Conservation (phyloP, 2,797 vertebrate species). For the Eutrigla gurnardus region DNA sequence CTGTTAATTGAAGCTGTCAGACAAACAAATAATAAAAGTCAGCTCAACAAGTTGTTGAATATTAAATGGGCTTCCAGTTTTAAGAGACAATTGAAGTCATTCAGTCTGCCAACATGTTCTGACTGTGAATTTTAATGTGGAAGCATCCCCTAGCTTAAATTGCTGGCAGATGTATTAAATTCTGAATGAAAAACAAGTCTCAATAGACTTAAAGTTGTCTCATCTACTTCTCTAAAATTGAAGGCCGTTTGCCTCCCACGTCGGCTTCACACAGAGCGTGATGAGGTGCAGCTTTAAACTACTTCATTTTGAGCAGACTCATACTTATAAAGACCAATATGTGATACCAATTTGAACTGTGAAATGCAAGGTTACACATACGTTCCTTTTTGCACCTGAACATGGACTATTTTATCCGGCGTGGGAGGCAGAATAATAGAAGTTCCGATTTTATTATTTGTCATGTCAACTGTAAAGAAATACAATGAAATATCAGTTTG, state of each 20-base stretch:
- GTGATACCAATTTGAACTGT: background rate
- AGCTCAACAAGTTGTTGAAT: constrained; percentile 32
- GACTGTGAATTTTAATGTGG: constrained; percentile 19
- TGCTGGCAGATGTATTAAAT: constrained; percentile 17
- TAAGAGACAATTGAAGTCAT: constrained; percentile 13
- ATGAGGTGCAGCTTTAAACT: background rate
- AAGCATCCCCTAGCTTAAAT: background rate
- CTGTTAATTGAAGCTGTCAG: constrained; percentile 48
- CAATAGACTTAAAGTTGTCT: background rate
- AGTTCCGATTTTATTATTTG: too few species aligned
- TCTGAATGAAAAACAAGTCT: constrained; percentile 9
- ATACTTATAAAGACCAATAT: background rate
- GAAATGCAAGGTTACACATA: background rate
- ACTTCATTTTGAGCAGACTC: background rate
- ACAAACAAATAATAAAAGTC: constrained; percentile 40
- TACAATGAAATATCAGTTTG: background rate
- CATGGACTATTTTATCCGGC: background rate
- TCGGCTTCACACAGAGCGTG: too few species aligned
- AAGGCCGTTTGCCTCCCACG: background rate
- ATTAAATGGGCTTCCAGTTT: constrained; percentile 20
- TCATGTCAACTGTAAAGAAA: background rate
- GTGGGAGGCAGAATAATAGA: too few species aligned
- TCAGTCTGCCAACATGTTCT: constrained; percentile 6
- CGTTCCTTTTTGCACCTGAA: background rate
- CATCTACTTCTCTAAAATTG: background rate